These are phyloP conservation scores for Asobara japonica DNA, from an alignment of 1,140 invertebrate species.

Conservation along the genomic window DNA sequence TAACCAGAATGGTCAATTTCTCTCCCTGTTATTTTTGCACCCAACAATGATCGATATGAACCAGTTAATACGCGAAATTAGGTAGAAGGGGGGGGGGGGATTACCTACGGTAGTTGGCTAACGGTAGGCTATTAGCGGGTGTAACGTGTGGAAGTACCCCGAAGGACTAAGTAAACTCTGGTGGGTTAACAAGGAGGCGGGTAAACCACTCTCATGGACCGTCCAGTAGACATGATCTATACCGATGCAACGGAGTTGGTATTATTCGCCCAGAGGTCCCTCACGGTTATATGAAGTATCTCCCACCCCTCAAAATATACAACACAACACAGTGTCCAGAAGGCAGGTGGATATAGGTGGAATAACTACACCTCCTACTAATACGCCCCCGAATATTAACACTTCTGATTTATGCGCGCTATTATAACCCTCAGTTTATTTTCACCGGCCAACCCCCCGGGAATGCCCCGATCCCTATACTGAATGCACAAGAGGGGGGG, in stretches of 20 bases:
- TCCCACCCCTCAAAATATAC: background rate
- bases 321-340: slow-evolving; percentile 25
- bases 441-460: slow-evolving; percentile 39
- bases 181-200: slow-evolving; percentile 63
- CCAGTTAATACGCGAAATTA: background rate
- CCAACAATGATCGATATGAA: background rate
- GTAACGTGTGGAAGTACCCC: slow-evolving; percentile 56
- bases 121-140: slow-evolving; percentile 62
- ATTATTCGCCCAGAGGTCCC: slow-evolving; percentile 48
- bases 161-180: slow-evolving; percentile 38
- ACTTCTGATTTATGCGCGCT: slow-evolving; percentile 65
- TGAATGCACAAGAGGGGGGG: background rate
- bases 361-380: slow-evolving; percentile 49
- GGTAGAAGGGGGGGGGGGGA: background rate
- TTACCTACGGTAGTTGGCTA: slow-evolving; percentile 61
- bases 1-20: background rate
- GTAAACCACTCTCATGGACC: slow-evolving; percentile 43
- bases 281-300: background rate
- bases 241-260: slow-evolving; percentile 52
- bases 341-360: slow-evolving; percentile 36
- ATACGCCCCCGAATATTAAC: slow-evolving; percentile 66
- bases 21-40: too few species aligned
- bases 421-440: slow-evolving; percentile 64
- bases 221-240: slow-evolving; percentile 58
- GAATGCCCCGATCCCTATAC: background rate